Evolutionary conservation across 2,888 invertebrate species (phyloP).

Genomic region (Dexiosoma caninum): DNA sequence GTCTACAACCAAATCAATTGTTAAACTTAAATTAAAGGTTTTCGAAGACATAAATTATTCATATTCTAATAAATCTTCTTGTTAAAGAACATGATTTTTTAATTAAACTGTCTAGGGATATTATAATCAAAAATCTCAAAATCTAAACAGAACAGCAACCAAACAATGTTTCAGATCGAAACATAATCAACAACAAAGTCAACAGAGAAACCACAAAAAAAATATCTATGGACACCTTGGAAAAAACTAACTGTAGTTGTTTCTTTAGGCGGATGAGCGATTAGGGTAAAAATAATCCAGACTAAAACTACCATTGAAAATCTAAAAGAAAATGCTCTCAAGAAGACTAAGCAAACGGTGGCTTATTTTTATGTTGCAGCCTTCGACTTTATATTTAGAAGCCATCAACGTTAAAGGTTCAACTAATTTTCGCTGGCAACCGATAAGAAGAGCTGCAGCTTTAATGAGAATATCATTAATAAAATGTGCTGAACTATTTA

Average conservation of each 20-base stretch:
- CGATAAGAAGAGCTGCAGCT: slow-evolving; percentile 36
- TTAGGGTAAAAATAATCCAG: neutral
- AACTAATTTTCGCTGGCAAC: slow-evolving; percentile 44
- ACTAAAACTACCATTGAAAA: neutral
- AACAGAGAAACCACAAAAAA: neutral
- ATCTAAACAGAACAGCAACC: neutral
- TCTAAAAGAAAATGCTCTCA: neutral
- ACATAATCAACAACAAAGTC: neutral
- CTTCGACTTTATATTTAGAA: slow-evolving; percentile 17
- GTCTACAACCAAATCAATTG: neutral
- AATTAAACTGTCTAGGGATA: slow-evolving; percentile 46
- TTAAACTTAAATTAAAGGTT: slow-evolving; percentile 10
- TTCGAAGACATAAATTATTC: neutral
- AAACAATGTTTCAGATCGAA: neutral
- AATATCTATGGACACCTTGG: slow-evolving; percentile 48
- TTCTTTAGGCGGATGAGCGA: neutral
- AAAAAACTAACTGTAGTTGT: slow-evolving; percentile 11
- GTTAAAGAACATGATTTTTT: slow-evolving; percentile 38
- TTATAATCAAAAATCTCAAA: slow-evolving; percentile 20
- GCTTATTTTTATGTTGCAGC: neutral
- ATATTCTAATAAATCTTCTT: slow-evolving; percentile 26
- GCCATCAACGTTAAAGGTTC: slow-evolving; percentile 52
- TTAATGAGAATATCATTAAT: neutral
- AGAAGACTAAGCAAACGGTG: neutral
- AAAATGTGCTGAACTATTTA: neutral